phyloP scores from a whole-genome alignment of 2,797 vertebrate species.

The Linurgus olivaceus region DNA sequence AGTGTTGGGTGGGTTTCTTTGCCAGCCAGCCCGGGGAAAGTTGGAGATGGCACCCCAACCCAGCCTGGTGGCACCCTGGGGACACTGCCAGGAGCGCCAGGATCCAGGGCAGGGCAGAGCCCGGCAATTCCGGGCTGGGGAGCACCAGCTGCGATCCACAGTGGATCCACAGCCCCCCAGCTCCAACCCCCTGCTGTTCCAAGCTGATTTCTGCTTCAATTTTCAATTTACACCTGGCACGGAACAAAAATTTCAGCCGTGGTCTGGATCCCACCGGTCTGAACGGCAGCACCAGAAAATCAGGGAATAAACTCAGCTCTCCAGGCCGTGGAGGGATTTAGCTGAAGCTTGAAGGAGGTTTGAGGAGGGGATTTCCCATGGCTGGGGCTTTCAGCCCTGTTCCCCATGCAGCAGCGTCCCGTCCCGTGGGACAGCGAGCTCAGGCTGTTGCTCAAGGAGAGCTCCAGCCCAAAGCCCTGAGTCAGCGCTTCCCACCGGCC shows the following conservation, averaged over 20 bases:
- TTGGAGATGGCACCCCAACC: neutral
- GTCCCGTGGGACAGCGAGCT: accelerated
- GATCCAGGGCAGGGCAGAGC: neutral
- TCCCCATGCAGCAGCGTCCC: neutral
- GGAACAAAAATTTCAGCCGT: neutral
- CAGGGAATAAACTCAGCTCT: accelerated
- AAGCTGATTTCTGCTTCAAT: neutral
- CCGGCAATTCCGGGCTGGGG: neutral
- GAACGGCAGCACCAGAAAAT: accelerated
- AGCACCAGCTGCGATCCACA: neutral
- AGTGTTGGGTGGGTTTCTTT: accelerated
- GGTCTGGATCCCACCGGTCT: accelerated
- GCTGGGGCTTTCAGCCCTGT: accelerated
- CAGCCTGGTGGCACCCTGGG: neutral
- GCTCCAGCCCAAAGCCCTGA: neutral
- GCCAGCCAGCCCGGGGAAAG: neutral
- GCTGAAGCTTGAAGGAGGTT: neutral
- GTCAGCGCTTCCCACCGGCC: neutral
- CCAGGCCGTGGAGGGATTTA: accelerated
- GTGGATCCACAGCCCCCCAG: neutral
- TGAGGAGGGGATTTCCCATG: neutral
- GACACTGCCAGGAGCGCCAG: neutral
- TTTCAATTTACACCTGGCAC: accelerated
- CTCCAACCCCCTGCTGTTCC: neutral
- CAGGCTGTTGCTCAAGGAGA: neutral